phyloP scores from a whole-genome alignment of 2,888 invertebrate species.

The Polyommatus iphigenia region DNA sequence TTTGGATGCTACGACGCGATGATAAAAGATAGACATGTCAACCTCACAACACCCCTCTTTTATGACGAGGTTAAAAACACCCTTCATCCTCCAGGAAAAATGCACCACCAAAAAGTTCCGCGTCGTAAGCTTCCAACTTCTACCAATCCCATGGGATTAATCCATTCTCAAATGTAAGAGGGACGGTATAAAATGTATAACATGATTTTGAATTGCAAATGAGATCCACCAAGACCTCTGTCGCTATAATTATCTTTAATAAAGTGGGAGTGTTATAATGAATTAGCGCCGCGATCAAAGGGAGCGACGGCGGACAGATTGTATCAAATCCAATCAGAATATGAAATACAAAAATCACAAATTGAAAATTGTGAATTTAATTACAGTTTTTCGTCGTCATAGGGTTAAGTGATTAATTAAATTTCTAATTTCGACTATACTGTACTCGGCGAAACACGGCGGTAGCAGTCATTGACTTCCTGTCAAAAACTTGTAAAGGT shows the following conservation, averaged over 20 bases:
- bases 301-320: slow-evolving; percentile 48
- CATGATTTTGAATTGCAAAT: slow-evolving; percentile 77
- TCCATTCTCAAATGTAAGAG: slow-evolving; percentile 33
- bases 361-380: slow-evolving; percentile 3
- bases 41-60: no score
- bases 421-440: no score
- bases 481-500: no score
- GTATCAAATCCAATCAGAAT: slow-evolving; percentile 22
- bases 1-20: no score
- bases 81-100: neutral
- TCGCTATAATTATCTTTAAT: slow-evolving; percentile 70
- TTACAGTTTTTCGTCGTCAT: neutral
- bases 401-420: no score
- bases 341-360: slow-evolving; percentile 8
- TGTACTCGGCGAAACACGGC: no score
- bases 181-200: slow-evolving; percentile 50
- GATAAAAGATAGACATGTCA: no score
- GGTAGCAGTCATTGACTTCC: no score
- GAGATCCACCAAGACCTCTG: slow-evolving; percentile 56
- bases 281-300: slow-evolving; percentile 72
- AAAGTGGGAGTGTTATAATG: slow-evolving; percentile 70
- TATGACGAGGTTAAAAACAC: neutral
- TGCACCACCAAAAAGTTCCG: slow-evolving; percentile 3
- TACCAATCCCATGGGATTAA: neutral
- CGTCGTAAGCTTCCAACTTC: neutral